Conservation (phyloP, 1,140 invertebrate species). For the Neodiprion pinetum region DNA sequence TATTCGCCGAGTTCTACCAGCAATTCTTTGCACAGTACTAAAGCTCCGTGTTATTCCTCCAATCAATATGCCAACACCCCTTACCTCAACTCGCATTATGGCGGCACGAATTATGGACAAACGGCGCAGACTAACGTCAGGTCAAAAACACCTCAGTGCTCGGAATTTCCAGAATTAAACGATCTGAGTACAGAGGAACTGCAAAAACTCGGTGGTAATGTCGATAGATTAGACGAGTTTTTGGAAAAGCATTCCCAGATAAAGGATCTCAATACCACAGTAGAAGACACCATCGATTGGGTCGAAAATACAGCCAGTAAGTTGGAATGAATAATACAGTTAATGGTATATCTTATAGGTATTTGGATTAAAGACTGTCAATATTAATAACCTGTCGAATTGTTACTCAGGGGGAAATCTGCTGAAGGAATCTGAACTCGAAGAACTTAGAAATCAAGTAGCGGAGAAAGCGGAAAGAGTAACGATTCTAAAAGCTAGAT, state of each 20-base stretch:
- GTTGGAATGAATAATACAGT: constrained; percentile 19
- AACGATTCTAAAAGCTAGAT: constrained; percentile 72
- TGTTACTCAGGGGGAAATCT: constrained; percentile 69
- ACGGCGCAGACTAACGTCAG: constrained; percentile 21
- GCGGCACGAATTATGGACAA: constrained; percentile 44
- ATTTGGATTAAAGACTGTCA: constrained; percentile 13
- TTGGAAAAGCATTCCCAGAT: constrained; percentile 72
- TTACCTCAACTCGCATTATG: constrained; percentile 49
- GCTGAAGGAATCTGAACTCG: constrained; percentile 69
- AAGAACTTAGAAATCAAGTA: constrained; percentile 68
- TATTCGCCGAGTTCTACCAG: constrained; percentile 39
- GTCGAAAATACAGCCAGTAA: constrained; percentile 77
- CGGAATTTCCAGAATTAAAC: constrained; percentile 70
- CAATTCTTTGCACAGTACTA: constrained; percentile 39
- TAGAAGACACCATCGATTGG: constrained; percentile 74
- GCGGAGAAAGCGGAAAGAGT: constrained; percentile 70
- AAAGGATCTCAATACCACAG: constrained; percentile 70
- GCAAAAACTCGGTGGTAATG: constrained; percentile 70
- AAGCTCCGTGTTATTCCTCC: constrained; percentile 44
- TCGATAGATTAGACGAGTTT: constrained; percentile 74
- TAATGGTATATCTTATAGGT: constrained; percentile 12
- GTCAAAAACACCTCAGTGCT: constrained; percentile 30
- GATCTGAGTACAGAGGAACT: constrained; percentile 73
- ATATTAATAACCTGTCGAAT: constrained; percentile 22
- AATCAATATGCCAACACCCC: constrained; percentile 40